These are phyloP conservation scores for Shinisaurus crocodilurus DNA, from an alignment of 2,113 vertebrate genomes.

Conservation along the genomic window DNA sequence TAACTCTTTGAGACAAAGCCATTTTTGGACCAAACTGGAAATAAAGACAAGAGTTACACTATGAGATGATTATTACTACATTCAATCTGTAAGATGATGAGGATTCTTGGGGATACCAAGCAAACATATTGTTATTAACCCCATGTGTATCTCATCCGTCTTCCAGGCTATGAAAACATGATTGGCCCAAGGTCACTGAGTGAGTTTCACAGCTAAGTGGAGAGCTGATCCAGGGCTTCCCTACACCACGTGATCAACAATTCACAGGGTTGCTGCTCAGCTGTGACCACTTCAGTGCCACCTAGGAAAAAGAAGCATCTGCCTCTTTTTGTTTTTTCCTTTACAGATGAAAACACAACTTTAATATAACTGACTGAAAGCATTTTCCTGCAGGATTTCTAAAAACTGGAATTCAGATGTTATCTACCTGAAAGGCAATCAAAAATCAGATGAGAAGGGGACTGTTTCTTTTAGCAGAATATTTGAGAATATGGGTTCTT, in stretches of 20 bases:
- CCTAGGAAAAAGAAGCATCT: background rate
- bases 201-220: background rate
- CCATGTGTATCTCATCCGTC: background rate
- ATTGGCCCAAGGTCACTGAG: background rate
- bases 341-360: background rate
- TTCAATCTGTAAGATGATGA: background rate
- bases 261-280: background rate
- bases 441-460: background rate
- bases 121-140: background rate
- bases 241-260: background rate
- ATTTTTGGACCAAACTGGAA: background rate
- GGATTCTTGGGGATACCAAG: background rate
- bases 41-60: background rate
- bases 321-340: background rate
- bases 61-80: background rate
- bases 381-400: background rate
- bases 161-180: background rate
- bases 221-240: background rate
- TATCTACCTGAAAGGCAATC: background rate
- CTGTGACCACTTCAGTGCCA: too few relatives aligned
- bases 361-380: background rate
- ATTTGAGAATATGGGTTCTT: background rate
- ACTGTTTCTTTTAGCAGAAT: background rate
- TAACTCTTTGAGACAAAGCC: background rate
- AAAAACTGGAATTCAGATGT: background rate